phyloP scores from a whole-genome alignment of 2,888 invertebrate genomes.

The Drosophila conformis region DNA sequence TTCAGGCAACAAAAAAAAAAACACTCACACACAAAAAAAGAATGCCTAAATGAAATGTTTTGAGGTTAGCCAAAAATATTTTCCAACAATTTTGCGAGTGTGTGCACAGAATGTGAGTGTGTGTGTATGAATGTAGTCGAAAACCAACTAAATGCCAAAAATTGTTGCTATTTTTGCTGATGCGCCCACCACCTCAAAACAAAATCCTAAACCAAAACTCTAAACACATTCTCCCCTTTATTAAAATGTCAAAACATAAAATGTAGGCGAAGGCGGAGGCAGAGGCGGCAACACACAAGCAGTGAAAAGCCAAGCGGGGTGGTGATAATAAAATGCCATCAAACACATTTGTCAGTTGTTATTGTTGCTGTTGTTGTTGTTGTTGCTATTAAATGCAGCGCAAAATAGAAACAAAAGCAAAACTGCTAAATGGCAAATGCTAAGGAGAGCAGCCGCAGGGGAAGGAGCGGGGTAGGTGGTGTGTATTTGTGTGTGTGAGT shows the following conservation, averaged over 20 bases:
- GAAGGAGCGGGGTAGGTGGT: not conserved
- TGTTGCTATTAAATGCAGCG: conserved; percentile 67
- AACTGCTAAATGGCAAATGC: conserved; percentile 43
- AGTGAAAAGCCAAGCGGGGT: not conserved
- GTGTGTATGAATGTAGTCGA: conserved; percentile 13
- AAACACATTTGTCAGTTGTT: conserved; percentile 73
- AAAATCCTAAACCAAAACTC: conserved; percentile 5
- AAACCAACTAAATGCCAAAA: conserved; percentile 46
- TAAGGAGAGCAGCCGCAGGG: not conserved
- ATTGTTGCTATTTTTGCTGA: conserved; percentile 39
- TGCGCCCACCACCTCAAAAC: not conserved
- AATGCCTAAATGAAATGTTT: conserved; percentile 72
- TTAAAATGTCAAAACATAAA: conserved; percentile 77
- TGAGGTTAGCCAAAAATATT: conserved; percentile 77
- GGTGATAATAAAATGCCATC: conserved; percentile 66
- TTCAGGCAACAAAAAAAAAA: conserved; percentile 46
- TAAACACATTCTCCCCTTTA: conserved; percentile 55
- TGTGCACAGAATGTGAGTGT: conserved; percentile 22
- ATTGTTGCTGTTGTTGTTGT: conserved; percentile 28
- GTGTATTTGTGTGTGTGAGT: not conserved
- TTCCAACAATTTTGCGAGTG: conserved; percentile 50
- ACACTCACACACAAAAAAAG: conserved; percentile 11
- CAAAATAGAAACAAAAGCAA: conserved; percentile 59
- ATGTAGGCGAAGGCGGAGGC: not conserved
- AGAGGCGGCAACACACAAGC: not conserved